Evolutionary conservation across 2,113 vertebrate genomes (phyloP), one percentile per base, ranked within the genome.

Genomic region (Delphinapterus leucas): DNA sequence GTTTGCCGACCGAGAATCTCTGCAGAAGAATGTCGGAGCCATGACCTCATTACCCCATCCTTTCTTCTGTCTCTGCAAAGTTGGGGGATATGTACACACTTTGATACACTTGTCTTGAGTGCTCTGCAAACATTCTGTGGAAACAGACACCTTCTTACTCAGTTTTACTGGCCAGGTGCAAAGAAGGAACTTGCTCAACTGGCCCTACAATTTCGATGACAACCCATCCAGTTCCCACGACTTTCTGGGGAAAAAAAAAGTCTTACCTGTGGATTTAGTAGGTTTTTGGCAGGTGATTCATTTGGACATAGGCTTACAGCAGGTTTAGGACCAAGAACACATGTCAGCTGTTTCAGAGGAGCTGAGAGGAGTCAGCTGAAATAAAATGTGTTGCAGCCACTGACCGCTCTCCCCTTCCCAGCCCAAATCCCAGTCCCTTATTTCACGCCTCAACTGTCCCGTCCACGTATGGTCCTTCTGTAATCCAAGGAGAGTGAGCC

Each of bases 371-470:
- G 33, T n/a, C 5, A 21, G 21, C 63, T 26, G 80, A 60, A 47
- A 36, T 14, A 17, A 60, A 94, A 33, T 0, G 0, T 2, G 25
- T 14, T 33, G 3, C 14, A 0, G 3, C 68, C 53, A 5, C 49
- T 26, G 58, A 14, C 15, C 0, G 0, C 8, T 0, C n/a, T 41
- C 18, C 26, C 38, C 23, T 13, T 61, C 20, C 21, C 13, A 0
- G 6, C 31, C n/a, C 7, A 28, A 28, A 65, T 33, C 41, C 55
- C 12, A 13, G 70, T 36, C 20, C 23, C 0, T 4, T 49, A 47
- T 49, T 63, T 36, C 49, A 18, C 6, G 2, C 26, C 41, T 0
- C 0, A 1, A 67, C 84, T 4, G 5, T 5, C 4, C 53, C 2
- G 0, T n/a, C 10, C 86, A 49, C 28, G 28, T 15, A 1, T 0